Evolutionary conservation across 1,140 invertebrate species (phyloP), one percentile per base, ranked within the genome.

Genomic region (Stegodyphus mimosarum): DNA sequence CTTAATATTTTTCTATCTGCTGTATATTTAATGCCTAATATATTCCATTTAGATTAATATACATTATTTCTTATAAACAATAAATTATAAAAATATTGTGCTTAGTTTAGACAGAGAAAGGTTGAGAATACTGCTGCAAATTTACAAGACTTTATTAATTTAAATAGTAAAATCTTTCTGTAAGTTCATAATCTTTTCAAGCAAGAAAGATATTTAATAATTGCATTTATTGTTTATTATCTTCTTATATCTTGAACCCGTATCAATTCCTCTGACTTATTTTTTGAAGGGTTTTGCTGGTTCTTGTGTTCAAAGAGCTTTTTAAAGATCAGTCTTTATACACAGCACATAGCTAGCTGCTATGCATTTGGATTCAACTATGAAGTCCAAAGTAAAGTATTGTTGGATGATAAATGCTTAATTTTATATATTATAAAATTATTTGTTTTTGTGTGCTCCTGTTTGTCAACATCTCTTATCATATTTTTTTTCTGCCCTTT

Each of bases 311-410:
- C 81, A 84, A 76, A 76, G 81, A 75, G 72, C 70, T 66, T 83
- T 84, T 75, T 69, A 84, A 84, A 84, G 72, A 84, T 84, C 81
- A 55, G 63, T 84, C 81, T 75, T 84, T 55, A 79, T 67, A 70
- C 77, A 67, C 67, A 51, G 69, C 64, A n/a, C 64, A 67, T 67
- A n/a, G 64, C 64, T 67, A n/a, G 64, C 64, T 67, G 7, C 78
- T 81, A 76, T 76, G 73, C 81, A 84, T 84, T 84, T 84, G 81
- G 81, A 84, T 84, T 84, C 81, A 75, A 51, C 81, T 75, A 84
- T 84, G 81, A 84, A 84, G 81, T 84, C 81, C 81, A 84, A 84
- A 84, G 81, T 84, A 84, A 84, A 84, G 81, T 84, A 84, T 84
- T 84, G 81, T 84, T 84, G 64, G 72, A 84, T 84, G 81, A 84